Conservation (phyloP, 2,888 invertebrate genomes). For the Lydus trimaculatus region DNA sequence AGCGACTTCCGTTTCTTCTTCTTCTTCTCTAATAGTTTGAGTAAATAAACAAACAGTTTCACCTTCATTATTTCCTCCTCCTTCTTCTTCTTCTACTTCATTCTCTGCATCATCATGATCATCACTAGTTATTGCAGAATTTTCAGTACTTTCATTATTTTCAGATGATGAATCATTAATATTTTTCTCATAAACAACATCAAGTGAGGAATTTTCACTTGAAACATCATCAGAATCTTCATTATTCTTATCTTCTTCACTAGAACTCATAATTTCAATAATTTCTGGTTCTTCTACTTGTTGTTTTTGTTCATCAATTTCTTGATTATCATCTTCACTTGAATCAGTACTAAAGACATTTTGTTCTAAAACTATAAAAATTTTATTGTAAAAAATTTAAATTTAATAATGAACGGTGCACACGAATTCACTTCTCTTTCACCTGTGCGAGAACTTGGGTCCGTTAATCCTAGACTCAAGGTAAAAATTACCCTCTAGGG, state of each 20-base stretch:
- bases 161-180: slow-evolving; percentile 14
- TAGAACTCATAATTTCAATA: slow-evolving; percentile 32
- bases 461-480: too few relatives aligned
- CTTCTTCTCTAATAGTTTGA: background rate
- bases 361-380: slow-evolving; percentile 25
- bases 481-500: too few relatives aligned
- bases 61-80: background rate
- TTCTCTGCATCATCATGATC: background rate
- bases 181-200: background rate
- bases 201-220: slow-evolving; percentile 1
- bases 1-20: background rate
- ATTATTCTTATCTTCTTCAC: slow-evolving; percentile 22
- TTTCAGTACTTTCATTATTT: background rate
- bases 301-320: background rate
- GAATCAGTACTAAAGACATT: slow-evolving; percentile 19
- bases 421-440: too few relatives aligned
- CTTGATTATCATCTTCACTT: slow-evolving; percentile 14
- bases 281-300: slow-evolving; percentile 19
- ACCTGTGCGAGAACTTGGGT: too few relatives aligned
- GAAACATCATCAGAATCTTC: slow-evolving; percentile 20
- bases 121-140: background rate
- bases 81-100: slow-evolving; percentile 6
- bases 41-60: background rate
- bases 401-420: too few relatives aligned
- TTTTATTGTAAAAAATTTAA: background rate